Percentiles rank a stretch among this genome's conserved stretches.
These are phyloP conservation scores for Python bivittatus DNA, from an alignment of 2,113 vertebrate species.

Conservation along the genomic window DNA sequence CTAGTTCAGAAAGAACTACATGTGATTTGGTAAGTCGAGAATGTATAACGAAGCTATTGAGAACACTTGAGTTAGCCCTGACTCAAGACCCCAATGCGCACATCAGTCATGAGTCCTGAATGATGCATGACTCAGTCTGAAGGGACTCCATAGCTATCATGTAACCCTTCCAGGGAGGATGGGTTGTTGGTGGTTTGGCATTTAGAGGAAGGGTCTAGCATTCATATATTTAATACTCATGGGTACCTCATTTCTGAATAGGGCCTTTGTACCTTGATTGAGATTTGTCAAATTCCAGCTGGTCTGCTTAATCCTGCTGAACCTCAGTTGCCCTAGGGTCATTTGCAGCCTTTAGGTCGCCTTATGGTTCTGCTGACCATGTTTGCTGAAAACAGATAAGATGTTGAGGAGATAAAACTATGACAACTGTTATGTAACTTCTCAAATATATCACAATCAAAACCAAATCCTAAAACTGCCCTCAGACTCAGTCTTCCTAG, in stretches of 20 bases:
- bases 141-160: background rate
- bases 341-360: no score
- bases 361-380: no score
- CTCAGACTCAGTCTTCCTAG: background rate
- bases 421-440: background rate
- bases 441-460: background rate
- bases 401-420: no score
- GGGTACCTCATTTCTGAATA: no score
- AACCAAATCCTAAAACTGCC: background rate
- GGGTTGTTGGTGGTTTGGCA: background rate
- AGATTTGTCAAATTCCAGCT: no score
- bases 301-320: no score
- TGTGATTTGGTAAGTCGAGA: background rate
- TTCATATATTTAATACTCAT: background rate
- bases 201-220: background rate
- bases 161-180: background rate
- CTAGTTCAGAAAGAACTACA: background rate
- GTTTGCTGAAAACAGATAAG: no score
- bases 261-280: no score
- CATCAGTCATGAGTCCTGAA: background rate
- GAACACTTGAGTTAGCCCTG: background rate
- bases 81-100: background rate
- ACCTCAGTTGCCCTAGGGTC: background rate
- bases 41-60: background rate
- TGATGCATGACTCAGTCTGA: background rate